A percentile compares a stretch with the other conserved stretches of the same genome.
Evolutionary conservation across 2,888 invertebrate genomes (phyloP).

Genomic region (Cataglyphis cursor): DNA sequence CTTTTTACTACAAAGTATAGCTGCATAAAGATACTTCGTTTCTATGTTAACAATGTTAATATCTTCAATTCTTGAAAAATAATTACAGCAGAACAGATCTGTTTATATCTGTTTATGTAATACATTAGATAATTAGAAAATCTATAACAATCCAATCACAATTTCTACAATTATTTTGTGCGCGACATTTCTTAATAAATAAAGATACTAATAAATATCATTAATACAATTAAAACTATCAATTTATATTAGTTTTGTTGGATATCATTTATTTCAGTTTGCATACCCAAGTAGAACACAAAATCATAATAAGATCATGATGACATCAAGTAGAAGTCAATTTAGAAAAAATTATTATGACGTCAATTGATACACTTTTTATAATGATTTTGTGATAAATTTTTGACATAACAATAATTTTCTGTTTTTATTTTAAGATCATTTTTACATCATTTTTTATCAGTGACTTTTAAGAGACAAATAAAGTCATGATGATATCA

Average conservation of each 20-base stretch:
- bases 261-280: background rate
- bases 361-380: too few species aligned
- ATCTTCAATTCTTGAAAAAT: background rate
- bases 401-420: too few species aligned
- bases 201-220: background rate
- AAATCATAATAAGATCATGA: too few species aligned
- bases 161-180: background rate
- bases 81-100: background rate
- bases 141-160: background rate
- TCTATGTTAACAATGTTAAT: background rate
- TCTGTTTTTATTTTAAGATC: too few species aligned
- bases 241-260: background rate
- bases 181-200: background rate
- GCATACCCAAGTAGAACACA: too few species aligned
- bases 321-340: too few species aligned
- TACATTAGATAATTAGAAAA: background rate
- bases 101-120: background rate
- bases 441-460: too few species aligned
- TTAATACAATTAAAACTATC: background rate
- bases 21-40: background rate
- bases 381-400: too few species aligned
- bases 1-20: background rate
- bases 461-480: too few species aligned
- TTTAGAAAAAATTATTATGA: too few species aligned
- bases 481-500: too few species aligned